Evolutionary conservation across 92 coral and sea anemone genomes (phyloP).

Genomic region (Micromussa lordhowensis): DNA sequence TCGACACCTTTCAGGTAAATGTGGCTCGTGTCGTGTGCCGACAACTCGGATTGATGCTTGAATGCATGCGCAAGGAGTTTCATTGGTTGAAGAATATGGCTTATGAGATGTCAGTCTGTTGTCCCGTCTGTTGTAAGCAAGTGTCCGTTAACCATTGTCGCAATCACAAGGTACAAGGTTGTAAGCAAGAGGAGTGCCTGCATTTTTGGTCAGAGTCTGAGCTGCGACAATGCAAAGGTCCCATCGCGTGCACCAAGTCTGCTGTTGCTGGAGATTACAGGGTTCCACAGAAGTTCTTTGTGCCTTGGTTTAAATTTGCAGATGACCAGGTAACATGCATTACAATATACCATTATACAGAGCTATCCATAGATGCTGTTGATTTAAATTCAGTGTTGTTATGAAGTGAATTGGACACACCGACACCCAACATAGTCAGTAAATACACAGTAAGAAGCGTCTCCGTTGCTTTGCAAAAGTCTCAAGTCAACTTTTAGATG

Average conservation of each 20-base stretch:
- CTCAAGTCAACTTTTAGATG: not conserved
- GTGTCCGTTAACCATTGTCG: not conserved
- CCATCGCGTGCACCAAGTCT: not conserved
- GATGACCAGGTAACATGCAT: not conserved
- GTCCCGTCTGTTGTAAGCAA: not conserved
- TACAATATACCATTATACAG: not conserved
- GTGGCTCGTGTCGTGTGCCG: not conserved
- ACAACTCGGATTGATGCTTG: not conserved
- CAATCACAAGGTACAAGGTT: not conserved
- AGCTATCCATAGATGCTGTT: not conserved
- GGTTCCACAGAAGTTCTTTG: not conserved
- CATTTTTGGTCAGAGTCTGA: not conserved
- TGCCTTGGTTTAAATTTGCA: not conserved
- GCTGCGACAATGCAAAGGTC: not conserved
- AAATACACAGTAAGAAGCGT: not conserved
- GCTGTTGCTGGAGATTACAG: not conserved
- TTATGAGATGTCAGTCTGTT: slow-evolving; percentile 1
- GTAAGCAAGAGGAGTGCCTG: not conserved
- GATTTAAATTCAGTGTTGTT: not conserved
- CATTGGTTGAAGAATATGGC: slow-evolving; percentile 2
- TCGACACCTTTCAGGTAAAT: not conserved
- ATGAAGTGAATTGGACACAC: not conserved
- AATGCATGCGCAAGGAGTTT: not conserved
- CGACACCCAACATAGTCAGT: not conserved
- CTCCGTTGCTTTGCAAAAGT: not conserved